Conservation (phyloP, 2,797 vertebrate genomes). For the Pangasius djambal region DNA sequence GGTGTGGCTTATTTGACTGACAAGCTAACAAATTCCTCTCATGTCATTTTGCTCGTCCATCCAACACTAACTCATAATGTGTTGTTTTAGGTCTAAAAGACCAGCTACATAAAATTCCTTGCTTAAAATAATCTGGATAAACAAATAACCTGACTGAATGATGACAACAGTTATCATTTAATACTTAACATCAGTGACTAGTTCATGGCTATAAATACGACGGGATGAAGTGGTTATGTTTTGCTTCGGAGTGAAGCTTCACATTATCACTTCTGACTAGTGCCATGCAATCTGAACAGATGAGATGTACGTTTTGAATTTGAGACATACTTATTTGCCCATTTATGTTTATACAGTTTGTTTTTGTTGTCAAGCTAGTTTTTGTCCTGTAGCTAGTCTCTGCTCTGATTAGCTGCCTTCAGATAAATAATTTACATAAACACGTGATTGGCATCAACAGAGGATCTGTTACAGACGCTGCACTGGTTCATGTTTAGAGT, state of each 20-base stretch:
- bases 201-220: not conserved
- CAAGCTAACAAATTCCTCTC: not conserved
- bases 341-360: not conserved
- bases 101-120: no score
- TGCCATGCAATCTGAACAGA: no score
- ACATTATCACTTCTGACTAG: not conserved
- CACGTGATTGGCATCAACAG: not conserved
- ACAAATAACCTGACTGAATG: not conserved
- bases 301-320: not conserved
- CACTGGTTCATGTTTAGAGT: not conserved
- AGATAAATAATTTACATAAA: not conserved
- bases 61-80: not conserved
- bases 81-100: not conserved
- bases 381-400: not conserved
- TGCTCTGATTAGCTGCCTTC: not conserved
- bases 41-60: not conserved
- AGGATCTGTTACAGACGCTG: not conserved
- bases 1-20: constrained; percentile 4
- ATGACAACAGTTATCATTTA: not conserved
- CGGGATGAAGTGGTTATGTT: not conserved
- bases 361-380: not conserved
- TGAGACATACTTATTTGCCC: not conserved
- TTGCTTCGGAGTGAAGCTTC: not conserved
- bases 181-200: not conserved
- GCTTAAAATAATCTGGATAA: not conserved